Conservation (phyloP, 64 coral and sea anemone species). For the Trachythela sp. region DNA sequence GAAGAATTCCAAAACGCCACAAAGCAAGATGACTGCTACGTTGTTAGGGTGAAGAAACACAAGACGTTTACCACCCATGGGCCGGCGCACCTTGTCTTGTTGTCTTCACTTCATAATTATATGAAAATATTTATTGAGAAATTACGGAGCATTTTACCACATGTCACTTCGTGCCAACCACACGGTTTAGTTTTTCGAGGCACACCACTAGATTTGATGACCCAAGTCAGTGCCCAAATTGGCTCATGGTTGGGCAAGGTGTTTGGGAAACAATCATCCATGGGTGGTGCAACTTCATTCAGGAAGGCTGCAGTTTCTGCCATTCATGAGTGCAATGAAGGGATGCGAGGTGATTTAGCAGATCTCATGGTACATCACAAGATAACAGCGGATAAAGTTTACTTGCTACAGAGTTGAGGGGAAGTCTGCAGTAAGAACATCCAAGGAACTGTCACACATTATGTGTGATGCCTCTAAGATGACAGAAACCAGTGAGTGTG, state of each 20-base stretch:
- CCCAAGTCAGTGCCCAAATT: slow-evolving; percentile 39
- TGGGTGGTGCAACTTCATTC: slow-evolving; percentile 22
- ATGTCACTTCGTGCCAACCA: neutral
- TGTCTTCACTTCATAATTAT: slow-evolving; percentile 15
- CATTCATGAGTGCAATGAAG: slow-evolving; percentile 34
- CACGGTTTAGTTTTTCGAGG: neutral
- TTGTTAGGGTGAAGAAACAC: slow-evolving; percentile 37
- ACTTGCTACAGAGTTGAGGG: too few relatives aligned
- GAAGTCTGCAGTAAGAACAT: too few relatives aligned
- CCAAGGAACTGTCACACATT: too few relatives aligned
- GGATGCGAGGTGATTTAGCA: slow-evolving; percentile 34
- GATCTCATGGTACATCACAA: slow-evolving; percentile 44
- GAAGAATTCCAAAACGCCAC: slow-evolving; percentile 41
- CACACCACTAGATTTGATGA: neutral
- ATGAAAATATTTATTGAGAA: slow-evolving; percentile 35
- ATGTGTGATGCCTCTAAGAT: too few relatives aligned
- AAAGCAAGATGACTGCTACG: slow-evolving; percentile 35
- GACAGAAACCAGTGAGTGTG: too few relatives aligned
- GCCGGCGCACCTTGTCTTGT: slow-evolving; percentile 32
- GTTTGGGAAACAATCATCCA: neutral
- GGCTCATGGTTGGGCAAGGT: slow-evolving; percentile 53
- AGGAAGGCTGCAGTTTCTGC: slow-evolving; percentile 34
- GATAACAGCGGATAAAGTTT: too few relatives aligned
- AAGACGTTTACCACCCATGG: slow-evolving; percentile 48
- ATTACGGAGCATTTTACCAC: slow-evolving; percentile 15